A percentile compares a stretch with the other conserved stretches of the same genome.
These are phyloP conservation scores for Valencia hispanica DNA, from an alignment of 2,797 vertebrate genomes.

Conservation along the genomic window DNA sequence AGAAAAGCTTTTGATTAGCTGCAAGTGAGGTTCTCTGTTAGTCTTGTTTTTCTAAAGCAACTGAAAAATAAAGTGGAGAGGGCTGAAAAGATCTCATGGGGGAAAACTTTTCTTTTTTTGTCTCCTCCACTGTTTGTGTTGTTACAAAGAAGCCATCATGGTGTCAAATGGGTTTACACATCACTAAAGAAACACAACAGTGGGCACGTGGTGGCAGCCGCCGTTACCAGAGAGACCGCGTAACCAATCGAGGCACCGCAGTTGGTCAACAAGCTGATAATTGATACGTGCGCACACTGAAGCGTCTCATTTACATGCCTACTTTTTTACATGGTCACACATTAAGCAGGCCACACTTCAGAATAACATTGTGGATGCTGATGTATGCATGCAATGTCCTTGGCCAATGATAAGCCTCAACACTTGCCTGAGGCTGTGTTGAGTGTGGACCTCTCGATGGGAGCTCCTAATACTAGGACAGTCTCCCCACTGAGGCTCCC, in stretches of 20 bases:
- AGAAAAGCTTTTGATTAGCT: slow-evolving; percentile 53
- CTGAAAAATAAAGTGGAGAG: slow-evolving; percentile 76
- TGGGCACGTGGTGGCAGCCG: slow-evolving; percentile 27
- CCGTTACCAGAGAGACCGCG: slow-evolving; percentile 32
- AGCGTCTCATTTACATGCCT: slow-evolving; percentile 54
- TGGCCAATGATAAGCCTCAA: slow-evolving; percentile 46
- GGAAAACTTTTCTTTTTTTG: slow-evolving; percentile 26
- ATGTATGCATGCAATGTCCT: slow-evolving; percentile 39
- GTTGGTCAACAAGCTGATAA: slow-evolving; percentile 54
- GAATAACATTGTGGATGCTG: slow-evolving; percentile 18
- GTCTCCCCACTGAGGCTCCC: slow-evolving; percentile 30
- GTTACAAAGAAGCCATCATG: slow-evolving; percentile 15
- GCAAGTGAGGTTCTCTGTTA: slow-evolving; percentile 56
- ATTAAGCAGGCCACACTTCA: slow-evolving; percentile 47
- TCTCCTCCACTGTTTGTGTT: slow-evolving; percentile 22
- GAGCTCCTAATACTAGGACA: slow-evolving; percentile 16
- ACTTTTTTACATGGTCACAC: slow-evolving; percentile 51
- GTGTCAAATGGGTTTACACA: slow-evolving; percentile 27
- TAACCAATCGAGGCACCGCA: slow-evolving; percentile 54
- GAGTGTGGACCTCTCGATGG: slow-evolving; percentile 40
- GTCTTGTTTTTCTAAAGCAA: slow-evolving; percentile 75
- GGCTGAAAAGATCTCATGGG: slow-evolving; percentile 47
- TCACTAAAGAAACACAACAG: slow-evolving; percentile 37
- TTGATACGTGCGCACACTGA: slow-evolving; percentile 39
- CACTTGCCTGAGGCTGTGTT: slow-evolving; percentile 64